phyloP scores from a whole-genome alignment of 1,140 invertebrate species.

The Tetranychus cinnabarinus region DNA sequence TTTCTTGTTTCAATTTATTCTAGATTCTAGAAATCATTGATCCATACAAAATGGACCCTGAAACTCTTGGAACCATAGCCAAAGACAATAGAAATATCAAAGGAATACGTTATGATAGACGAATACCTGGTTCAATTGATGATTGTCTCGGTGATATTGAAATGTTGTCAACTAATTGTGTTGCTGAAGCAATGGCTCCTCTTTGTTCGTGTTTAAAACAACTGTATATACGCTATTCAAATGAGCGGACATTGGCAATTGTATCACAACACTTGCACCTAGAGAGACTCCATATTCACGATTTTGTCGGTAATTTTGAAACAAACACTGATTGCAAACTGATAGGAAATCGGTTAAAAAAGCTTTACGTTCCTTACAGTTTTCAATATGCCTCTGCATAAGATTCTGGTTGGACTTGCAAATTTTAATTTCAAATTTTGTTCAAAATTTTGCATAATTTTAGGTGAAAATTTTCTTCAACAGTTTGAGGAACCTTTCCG shows the following conservation, averaged over 20 bases:
- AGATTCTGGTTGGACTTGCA: no score
- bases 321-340: background rate
- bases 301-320: background rate
- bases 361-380: no score
- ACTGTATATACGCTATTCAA: background rate
- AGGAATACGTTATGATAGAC: background rate
- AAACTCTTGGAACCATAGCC: background rate
- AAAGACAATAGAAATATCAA: background rate
- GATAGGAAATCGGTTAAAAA: background rate
- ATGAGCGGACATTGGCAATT: background rate
- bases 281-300: background rate
- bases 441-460: background rate
- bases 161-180: background rate
- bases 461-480: background rate
- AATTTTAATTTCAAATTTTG: no score
- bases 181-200: background rate
- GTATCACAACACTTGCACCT: background rate
- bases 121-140: background rate
- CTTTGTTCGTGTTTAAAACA: background rate
- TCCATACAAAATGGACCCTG: background rate
- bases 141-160: background rate
- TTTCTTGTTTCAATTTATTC: background rate
- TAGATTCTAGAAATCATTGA: background rate
- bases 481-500: background rate
- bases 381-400: no score